Conservation (phyloP, 2,113 vertebrate species). For the Fregata magnificens region DNA sequence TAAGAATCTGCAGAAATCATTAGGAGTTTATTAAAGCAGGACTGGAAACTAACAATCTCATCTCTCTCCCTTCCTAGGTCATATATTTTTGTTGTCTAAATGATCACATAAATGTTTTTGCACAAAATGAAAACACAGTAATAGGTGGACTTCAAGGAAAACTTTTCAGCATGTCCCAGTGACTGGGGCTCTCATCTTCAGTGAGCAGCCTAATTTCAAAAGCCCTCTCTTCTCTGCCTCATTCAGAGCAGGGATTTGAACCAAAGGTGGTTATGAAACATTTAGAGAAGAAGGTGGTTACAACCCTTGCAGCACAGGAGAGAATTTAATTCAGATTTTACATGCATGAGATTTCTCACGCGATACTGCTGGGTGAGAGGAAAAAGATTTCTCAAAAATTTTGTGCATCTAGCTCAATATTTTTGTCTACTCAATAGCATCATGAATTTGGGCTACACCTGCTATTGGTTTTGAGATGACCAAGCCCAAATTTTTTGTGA, state of each 20-base stretch:
- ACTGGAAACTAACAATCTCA: neutral
- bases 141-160: neutral
- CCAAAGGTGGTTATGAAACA: neutral
- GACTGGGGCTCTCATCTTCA: neutral
- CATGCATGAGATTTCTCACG: neutral
- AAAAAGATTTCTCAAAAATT: neutral
- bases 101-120: neutral
- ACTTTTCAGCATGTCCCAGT: neutral
- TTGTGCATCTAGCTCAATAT: neutral
- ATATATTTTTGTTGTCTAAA: neutral
- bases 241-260: neutral
- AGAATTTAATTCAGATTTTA: neutral
- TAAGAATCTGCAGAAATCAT: neutral
- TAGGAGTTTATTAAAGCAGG: neutral
- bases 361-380: neutral
- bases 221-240: neutral
- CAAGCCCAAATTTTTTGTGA: neutral
- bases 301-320: neutral
- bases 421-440: neutral
- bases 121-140: neutral
- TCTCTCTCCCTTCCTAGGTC: neutral
- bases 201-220: neutral
- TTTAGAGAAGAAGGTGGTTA: neutral
- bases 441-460: neutral
- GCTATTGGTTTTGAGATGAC: neutral